Percentiles rank a stretch among this genome's conserved stretches.
Conservation (phyloP, 2,888 invertebrate species). For the Melanostoma mellinum region DNA sequence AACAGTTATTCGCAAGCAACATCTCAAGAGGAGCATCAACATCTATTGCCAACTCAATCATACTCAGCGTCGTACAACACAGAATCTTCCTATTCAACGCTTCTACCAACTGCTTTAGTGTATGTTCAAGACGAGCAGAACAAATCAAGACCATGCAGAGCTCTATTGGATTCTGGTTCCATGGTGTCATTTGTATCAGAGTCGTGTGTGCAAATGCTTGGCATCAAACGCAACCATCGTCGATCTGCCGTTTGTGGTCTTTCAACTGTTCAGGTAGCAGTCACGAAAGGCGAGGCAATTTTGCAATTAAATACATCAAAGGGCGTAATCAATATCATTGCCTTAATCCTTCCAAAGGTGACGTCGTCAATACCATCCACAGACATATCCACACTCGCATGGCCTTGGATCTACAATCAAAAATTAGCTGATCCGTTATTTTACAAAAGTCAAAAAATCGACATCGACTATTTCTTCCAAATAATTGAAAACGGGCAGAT, state of each 20-base stretch:
- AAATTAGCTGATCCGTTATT: conserved; percentile 17
- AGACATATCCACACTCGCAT: not conserved
- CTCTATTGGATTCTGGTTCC: no score
- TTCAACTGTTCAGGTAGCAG: not conserved
- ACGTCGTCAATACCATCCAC: not conserved
- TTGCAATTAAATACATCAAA: no score
- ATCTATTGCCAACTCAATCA: no score
- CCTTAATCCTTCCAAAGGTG: conserved; percentile 1
- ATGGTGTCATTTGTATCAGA: not conserved
- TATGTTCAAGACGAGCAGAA: no score
- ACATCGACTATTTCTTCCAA: no score
- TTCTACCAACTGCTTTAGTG: no score
- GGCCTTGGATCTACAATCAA: conserved; percentile 5
- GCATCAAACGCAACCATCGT: conserved; percentile 1
- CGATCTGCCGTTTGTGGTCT: conserved; percentile 2
- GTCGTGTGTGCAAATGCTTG: not conserved
- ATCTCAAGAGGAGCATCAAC: no score
- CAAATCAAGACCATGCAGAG: not conserved
- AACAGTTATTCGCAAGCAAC: no score
- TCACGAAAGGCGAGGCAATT: not conserved
- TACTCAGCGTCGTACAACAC: no score
- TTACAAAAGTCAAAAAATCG: no score
- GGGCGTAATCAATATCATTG: not conserved
- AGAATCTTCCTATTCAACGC: no score
- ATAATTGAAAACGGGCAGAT: no score